These are phyloP conservation scores for Ylistrum balloti DNA, from an alignment of 1,140 invertebrate genomes.

Conservation along the genomic window DNA sequence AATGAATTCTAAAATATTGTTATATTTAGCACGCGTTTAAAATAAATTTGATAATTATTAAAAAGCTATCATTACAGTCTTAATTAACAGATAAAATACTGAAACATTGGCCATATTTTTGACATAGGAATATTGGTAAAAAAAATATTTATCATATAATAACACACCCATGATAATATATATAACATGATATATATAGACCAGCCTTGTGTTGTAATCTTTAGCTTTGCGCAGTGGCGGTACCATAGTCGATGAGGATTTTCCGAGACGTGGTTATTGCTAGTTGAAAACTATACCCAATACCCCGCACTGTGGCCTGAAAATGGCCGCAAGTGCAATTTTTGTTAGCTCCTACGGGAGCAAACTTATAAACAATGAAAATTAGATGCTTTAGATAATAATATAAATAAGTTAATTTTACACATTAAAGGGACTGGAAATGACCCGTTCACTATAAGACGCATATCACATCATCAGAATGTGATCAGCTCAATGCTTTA, in stretches of 20 bases:
- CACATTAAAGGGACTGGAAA: too few species aligned
- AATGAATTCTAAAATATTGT: too few species aligned
- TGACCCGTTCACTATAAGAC: too few species aligned
- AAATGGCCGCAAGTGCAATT: conserved; percentile 60
- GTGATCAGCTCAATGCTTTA: too few species aligned
- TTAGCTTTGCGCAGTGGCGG: conserved; percentile 84
- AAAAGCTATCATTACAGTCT: too few species aligned
- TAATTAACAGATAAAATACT: too few species aligned
- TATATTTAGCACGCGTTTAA: too few species aligned
- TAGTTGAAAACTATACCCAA: conserved; percentile 89
- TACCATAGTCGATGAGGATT: conserved; percentile 84
- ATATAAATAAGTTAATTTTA: too few species aligned
- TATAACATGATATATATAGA: background rate
- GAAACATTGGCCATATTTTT: too few species aligned
- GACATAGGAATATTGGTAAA: too few species aligned
- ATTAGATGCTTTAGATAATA: background rate
- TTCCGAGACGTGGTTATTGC: conserved; percentile 85
- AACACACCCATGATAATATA: background rate
- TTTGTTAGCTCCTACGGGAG: conserved; percentile 37
- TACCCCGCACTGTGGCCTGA: conserved; percentile 94
- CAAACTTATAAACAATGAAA: background rate
- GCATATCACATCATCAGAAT: too few species aligned
- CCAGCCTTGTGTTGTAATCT: background rate
- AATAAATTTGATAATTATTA: too few species aligned
- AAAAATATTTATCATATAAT: background rate